Percentiles rank a stretch among this genome's conserved stretches.
Conservation (phyloP, 2,797 vertebrate genomes). For the Hoplostethus atlanticus region DNA sequence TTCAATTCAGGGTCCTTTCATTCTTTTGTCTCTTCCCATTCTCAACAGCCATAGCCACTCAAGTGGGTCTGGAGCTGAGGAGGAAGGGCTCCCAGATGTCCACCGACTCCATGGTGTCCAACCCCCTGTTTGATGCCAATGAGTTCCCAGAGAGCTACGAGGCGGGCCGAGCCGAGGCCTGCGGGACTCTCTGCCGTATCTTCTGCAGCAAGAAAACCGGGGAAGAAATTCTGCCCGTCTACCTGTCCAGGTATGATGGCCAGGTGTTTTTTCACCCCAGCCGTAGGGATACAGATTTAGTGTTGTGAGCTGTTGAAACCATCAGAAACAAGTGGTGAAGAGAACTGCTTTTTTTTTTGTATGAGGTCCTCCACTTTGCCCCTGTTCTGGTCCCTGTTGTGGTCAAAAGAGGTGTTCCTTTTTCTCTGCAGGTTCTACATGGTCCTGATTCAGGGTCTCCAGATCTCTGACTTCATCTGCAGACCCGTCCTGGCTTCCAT, state of each 20-base stretch:
- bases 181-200: slow-evolving; percentile 95
- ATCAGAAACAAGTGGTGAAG: no score
- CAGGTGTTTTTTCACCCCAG: neutral
- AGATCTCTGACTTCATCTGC: slow-evolving; percentile 95
- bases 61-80: slow-evolving; percentile 92
- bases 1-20: slow-evolving; percentile 70
- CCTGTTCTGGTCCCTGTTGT: no score
- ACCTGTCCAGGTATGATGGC: slow-evolving; percentile 91
- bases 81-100: slow-evolving; percentile 97
- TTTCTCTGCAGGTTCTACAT: slow-evolving; percentile 92
- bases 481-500: slow-evolving; percentile 95
- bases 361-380: no score
- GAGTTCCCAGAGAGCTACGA: slow-evolving; percentile 98
- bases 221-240: slow-evolving; percentile 97
- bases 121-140: slow-evolving; percentile 91
- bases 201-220: slow-evolving; percentile 99
- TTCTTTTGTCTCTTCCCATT: slow-evolving; percentile 68
- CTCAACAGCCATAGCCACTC: slow-evolving; percentile 92
- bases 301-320: neutral
- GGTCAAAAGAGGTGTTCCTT: no score
- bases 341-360: no score
- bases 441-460: slow-evolving; percentile 98
- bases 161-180: slow-evolving; percentile 95
- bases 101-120: slow-evolving; percentile 94
- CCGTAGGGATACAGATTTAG: neutral